phyloP scores from a whole-genome alignment of 2,797 vertebrate genomes.

The Hypotaenidia okinawae region DNA sequence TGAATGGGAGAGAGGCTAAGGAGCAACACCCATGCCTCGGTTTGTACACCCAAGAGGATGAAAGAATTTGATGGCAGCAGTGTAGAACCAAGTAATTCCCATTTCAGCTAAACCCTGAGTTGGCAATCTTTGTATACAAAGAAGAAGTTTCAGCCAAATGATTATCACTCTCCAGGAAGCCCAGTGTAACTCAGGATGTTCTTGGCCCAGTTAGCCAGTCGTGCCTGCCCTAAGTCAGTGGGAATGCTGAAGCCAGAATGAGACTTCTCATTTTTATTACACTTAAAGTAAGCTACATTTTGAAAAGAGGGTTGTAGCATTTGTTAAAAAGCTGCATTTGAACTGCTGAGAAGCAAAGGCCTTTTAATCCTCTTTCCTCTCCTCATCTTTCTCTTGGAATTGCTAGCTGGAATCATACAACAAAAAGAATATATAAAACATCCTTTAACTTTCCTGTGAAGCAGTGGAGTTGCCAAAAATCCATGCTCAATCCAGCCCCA shows the following conservation, averaged over 20 bases:
- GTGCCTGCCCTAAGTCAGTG: neutral
- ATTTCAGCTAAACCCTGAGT: neutral
- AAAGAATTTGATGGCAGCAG: neutral
- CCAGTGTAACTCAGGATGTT: neutral
- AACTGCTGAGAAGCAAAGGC: neutral
- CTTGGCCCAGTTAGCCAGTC: neutral
- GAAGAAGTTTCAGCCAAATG: neutral
- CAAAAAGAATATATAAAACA: slow-evolving; percentile 22
- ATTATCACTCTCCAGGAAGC: neutral
- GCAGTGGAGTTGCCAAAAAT: neutral
- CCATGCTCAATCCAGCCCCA: slow-evolving; percentile 8
- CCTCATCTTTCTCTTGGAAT: slow-evolving; percentile 12
- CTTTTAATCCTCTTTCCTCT: neutral
- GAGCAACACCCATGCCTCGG: neutral
- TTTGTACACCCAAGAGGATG: neutral
- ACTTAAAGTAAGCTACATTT: neutral
- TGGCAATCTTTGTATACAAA: neutral
- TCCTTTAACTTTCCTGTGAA: slow-evolving; percentile 13
- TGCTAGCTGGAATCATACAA: slow-evolving; percentile 4
- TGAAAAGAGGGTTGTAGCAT: neutral
- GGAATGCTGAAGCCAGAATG: neutral
- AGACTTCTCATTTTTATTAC: neutral
- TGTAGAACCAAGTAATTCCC: neutral
- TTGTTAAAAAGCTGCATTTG: neutral
- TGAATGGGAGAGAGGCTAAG: neutral